Base-by-base conservation (phyloP, 2,113 vertebrate species). In the Willisornis vidua region DNA sequence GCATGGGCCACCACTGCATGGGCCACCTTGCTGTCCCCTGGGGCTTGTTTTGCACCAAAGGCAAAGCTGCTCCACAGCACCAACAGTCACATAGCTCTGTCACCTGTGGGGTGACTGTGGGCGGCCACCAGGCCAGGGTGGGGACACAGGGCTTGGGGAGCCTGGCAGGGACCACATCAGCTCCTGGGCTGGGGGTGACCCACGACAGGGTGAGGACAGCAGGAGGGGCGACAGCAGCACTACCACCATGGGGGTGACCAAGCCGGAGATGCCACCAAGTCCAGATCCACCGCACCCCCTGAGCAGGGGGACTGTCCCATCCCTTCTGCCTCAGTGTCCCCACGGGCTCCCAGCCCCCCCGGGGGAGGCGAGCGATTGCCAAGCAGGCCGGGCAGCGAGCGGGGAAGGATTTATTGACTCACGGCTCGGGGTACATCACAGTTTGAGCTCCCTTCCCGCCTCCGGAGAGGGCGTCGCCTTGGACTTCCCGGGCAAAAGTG, bases 401-500 rank as follows among this genome's bases (percentile, higher is more conserved):
- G 25, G 94, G 86, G 95, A 97, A 96, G 96, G 96, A 96, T 97
- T 97, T 97, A 97, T 97, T 97, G 93, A 96, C 80, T 86, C 81
- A 94, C 87, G 85, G 93, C 93, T 97, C 52, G 3, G 93, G 91
- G 90, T 95, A 97, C 96, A 97, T 96, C 96, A 97, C 95, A 96
- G 95, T 96, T 94, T 84, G 95, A 94, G 86, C 70, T 93, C 91
- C 96, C 91, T 95, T 91, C 95, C 87, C 80, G 0, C 94, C 96
- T 96, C 93, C n/a, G 4, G 74, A 94, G 95, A 94, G 92, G 89
- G 84, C 59, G 10, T 95, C 68, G 48, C 73, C 76, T 90, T 95
- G 90, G 76, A 93, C 87, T 97, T 97, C 97, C 97, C 82, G 91
- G 97, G 96, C 97, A 97, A 98, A 94, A 98, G 97, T 98, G 98